A percentile compares a stretch with the other conserved stretches of the same genome.
phyloP scores from a whole-genome alignment of 2,797 vertebrate species.

The Esox masquinongy region DNA sequence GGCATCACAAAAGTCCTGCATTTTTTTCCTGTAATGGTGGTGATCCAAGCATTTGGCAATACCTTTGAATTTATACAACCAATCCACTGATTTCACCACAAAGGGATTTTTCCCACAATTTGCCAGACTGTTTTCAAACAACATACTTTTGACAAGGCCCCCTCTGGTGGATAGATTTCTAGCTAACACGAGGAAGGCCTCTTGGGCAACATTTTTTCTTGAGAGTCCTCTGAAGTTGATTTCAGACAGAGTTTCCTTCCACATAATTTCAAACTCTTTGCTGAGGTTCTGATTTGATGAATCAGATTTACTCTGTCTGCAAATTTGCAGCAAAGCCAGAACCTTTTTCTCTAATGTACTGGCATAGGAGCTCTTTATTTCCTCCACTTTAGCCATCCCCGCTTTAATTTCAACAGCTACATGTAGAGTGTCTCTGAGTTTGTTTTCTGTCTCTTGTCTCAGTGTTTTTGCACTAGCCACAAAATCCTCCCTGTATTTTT shows the following conservation, averaged over 20 bases:
- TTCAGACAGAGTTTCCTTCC: constrained; percentile 18
- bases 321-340: constrained; percentile 22
- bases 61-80: too few relatives aligned
- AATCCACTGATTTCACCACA: not conserved
- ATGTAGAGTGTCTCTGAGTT: constrained; percentile 6
- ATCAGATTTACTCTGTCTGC: not conserved
- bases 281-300: constrained; percentile 7
- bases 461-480: too few relatives aligned
- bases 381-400: constrained; percentile 33
- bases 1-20: constrained; percentile 10
- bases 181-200: constrained; percentile 5
- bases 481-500: too few relatives aligned
- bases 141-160: constrained; percentile 1
- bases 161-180: constrained; percentile 19
- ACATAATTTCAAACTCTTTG: constrained; percentile 33
- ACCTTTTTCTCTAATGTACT: constrained; percentile 48
- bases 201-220: not conserved
- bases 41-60: not conserved
- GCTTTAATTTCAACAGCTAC: constrained; percentile 26
- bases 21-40: not conserved
- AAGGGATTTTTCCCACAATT: not conserved
- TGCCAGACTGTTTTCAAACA: constrained; percentile 4
- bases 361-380: constrained; percentile 31
- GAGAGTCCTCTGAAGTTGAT: not conserved
- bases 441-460: too few relatives aligned